A percentile compares a stretch with the other conserved stretches of the same genome.
phyloP scores from a whole-genome alignment of 1,140 invertebrate genomes.

The Drosophila subobscura region DNA sequence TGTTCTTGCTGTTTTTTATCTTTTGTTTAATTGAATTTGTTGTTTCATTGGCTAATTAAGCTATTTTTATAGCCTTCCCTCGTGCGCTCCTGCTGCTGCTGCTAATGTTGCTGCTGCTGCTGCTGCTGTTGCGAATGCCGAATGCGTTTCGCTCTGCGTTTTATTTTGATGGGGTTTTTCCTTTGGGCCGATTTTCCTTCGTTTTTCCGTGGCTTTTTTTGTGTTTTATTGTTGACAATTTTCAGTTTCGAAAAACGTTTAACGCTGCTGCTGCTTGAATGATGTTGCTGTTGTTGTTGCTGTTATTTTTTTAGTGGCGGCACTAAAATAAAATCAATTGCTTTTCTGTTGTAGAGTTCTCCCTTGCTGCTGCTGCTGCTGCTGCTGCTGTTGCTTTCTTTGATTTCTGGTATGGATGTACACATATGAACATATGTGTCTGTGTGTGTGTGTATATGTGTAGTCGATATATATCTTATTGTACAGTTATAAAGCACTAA shows the following conservation, averaged over 20 bases:
- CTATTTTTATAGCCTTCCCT: constrained; percentile 62
- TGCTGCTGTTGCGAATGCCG: constrained; percentile 35
- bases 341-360: constrained; percentile 48
- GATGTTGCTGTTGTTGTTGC: constrained; percentile 44
- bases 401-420: constrained; percentile 22
- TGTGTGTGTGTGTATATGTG: constrained; percentile 20
- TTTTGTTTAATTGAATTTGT: constrained; percentile 49
- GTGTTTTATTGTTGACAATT: constrained; percentile 49
- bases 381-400: constrained; percentile 8
- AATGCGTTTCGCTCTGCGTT: constrained; percentile 44
- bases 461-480: constrained; percentile 65
- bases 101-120: constrained; percentile 15
- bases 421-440: constrained; percentile 5
- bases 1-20: constrained; percentile 44
- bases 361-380: constrained; percentile 3
- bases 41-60: constrained; percentile 75
- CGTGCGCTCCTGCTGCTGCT: constrained; percentile 14
- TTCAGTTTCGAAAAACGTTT: constrained; percentile 49
- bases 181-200: constrained; percentile 14
- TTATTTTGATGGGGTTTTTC: constrained; percentile 46
- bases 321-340: constrained; percentile 78
- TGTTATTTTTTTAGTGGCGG: constrained; percentile 47
- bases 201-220: constrained; percentile 2
- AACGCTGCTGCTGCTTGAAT: constrained; percentile 39
- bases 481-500: constrained; percentile 80